phyloP scores from a whole-genome alignment of 2,797 vertebrate genomes.

The Pygocentrus nattereri region DNA sequence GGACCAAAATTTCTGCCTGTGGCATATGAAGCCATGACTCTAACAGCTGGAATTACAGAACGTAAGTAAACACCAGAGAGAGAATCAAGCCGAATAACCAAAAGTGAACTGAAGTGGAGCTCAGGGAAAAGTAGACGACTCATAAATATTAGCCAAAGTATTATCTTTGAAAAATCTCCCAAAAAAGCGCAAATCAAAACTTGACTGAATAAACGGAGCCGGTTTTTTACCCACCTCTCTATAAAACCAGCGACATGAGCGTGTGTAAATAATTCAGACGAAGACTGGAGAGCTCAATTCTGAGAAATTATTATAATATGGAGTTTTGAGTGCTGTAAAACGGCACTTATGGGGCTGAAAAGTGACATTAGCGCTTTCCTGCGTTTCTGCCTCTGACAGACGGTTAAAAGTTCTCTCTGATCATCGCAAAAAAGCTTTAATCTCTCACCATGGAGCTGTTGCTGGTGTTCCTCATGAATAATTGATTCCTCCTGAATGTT shows the following conservation, averaged over 20 bases:
- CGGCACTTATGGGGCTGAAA: neutral
- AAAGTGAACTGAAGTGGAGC: no score
- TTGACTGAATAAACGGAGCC: no score
- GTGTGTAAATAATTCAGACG: neutral
- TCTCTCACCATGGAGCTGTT: constrained; percentile 24
- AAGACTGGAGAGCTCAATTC: neutral
- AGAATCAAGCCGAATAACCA: no score
- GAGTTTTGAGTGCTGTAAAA: neutral
- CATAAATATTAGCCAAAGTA: no score
- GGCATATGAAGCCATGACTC: no score
- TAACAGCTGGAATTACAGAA: no score
- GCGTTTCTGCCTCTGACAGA: neutral
- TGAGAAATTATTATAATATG: neutral
- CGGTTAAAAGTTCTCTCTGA: neutral
- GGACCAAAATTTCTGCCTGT: no score
- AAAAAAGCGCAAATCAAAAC: neutral
- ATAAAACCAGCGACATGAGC: neutral
- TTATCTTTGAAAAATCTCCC: no score
- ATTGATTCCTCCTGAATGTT: constrained; percentile 37
- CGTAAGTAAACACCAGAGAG: no score
- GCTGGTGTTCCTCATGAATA: constrained; percentile 24
- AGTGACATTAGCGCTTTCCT: neutral
- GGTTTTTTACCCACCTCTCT: neutral
- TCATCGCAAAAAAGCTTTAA: neutral
- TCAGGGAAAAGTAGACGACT: no score